These are phyloP conservation scores for Gonatopus flavifemur DNA, from an alignment of 1,140 invertebrate species.

Conservation along the genomic window DNA sequence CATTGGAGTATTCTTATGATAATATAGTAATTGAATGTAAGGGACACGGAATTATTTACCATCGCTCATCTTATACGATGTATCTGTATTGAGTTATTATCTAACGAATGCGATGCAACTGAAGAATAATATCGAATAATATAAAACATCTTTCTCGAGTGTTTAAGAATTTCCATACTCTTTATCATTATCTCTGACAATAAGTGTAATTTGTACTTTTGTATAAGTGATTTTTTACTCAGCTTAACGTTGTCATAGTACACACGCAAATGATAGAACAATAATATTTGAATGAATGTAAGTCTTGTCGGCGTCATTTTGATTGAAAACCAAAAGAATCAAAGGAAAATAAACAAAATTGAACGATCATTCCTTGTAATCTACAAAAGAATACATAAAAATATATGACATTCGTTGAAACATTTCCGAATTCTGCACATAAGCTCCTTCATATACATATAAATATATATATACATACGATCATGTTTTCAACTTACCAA, in stretches of 20 bases:
- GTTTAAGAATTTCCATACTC: slow-evolving; percentile 9
- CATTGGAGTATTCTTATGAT: too few species aligned
- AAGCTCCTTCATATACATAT: slow-evolving; percentile 22
- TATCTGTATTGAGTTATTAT: too few species aligned
- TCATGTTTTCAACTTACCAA: slow-evolving; percentile 34
- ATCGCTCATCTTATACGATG: too few species aligned
- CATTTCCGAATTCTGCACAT: slow-evolving; percentile 35
- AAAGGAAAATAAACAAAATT: neutral
- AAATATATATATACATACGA: slow-evolving; percentile 23
- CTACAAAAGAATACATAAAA: too few species aligned
- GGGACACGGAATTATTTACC: too few species aligned
- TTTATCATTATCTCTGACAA: slow-evolving; percentile 43
- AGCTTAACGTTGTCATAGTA: slow-evolving; percentile 12
- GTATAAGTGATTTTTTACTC: slow-evolving; percentile 36
- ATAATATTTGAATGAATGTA: slow-evolving; percentile 15
- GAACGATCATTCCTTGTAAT: slow-evolving; percentile 10
- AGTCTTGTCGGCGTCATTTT: slow-evolving; percentile 21
- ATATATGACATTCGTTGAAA: slow-evolving; percentile 19
- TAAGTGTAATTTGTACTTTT: slow-evolving; percentile 47
- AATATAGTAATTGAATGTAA: too few species aligned
- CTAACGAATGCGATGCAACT: too few species aligned
- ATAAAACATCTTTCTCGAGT: too few species aligned
- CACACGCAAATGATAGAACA: neutral
- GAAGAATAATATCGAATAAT: too few species aligned
- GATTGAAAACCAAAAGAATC: slow-evolving; percentile 1